Conservation (phyloP, 2,888 invertebrate genomes). For the Acleris cristana region DNA sequence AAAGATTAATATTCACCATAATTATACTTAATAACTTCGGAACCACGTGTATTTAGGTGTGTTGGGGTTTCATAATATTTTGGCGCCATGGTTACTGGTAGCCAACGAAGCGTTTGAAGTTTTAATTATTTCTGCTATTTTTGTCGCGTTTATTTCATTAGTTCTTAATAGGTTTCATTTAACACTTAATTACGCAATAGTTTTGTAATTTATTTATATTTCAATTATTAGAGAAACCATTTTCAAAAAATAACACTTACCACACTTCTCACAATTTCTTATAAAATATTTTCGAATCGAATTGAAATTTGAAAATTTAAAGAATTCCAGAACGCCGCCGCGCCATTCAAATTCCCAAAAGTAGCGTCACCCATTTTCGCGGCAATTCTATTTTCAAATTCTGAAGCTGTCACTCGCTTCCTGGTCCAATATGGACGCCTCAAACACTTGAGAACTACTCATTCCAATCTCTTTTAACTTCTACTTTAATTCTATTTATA, state of each 20-base stretch:
- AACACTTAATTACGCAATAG: background rate
- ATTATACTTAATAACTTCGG: conserved; percentile 60
- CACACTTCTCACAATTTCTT: background rate
- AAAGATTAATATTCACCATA: conserved; percentile 64
- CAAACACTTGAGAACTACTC: conserved; percentile 49
- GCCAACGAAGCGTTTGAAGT: conserved; percentile 43
- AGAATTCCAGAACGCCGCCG: conserved; percentile 3
- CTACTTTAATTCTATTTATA: conserved; percentile 1
- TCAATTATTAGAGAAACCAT: background rate
- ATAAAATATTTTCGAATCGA: background rate
- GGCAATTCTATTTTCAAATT: conserved; percentile 68
- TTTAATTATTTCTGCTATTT: conserved; percentile 36
- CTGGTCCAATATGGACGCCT: conserved; percentile 62
- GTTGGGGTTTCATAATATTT: conserved; percentile 46
- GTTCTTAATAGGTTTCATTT: conserved; percentile 5
- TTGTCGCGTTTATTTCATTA: conserved; percentile 7
- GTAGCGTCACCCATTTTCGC: conserved; percentile 66
- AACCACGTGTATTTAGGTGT: conserved; percentile 43
- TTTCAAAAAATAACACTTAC: conserved; percentile 5
- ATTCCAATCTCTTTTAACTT: conserved; percentile 43
- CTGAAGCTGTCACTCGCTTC: conserved; percentile 65
- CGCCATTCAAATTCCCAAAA: conserved; percentile 22
- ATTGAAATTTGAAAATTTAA: conserved; percentile 6
- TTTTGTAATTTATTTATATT: background rate
- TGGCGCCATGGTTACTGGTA: conserved; percentile 48